A percentile compares a stretch with the other conserved stretches of the same genome.
phyloP scores from a whole-genome alignment of 2,888 invertebrate species.

The Drosophila robusta region DNA sequence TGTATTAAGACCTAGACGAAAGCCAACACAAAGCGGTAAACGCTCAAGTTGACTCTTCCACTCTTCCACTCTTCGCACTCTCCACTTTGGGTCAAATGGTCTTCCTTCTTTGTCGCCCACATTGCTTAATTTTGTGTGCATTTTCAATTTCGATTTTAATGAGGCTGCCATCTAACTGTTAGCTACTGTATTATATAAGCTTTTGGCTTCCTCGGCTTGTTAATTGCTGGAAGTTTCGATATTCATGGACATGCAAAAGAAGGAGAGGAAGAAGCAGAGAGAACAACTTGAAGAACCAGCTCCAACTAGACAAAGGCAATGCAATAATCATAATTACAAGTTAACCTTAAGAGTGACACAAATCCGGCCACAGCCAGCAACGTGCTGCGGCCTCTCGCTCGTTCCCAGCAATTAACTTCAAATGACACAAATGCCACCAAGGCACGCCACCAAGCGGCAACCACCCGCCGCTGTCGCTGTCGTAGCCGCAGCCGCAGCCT shows the following conservation, averaged over 20 bases:
- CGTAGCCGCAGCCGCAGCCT: conserved; percentile 23
- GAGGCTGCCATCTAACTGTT: conserved; percentile 49
- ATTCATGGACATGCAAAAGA: conserved; percentile 18
- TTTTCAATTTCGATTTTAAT: conserved; percentile 37
- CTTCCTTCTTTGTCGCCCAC: conserved; percentile 7
- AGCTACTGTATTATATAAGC: conserved; percentile 36
- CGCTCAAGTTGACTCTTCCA: conserved; percentile 25
- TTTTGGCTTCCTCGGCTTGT: conserved; percentile 44
- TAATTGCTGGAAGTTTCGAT: conserved; percentile 36
- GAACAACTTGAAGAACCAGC: conserved; percentile 50
- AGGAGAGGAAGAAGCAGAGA: conserved; percentile 9
- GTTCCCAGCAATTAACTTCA: conserved; percentile 80
- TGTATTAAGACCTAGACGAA: conserved; percentile 26
- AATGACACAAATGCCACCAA: conserved; percentile 80
- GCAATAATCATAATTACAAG: conserved; percentile 77
- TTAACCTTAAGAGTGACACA: conserved; percentile 81
- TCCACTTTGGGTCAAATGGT: conserved; percentile 21
- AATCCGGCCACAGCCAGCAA: conserved; percentile 59
- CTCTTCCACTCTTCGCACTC: conserved; percentile 11
- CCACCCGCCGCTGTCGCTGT: conserved; percentile 46
- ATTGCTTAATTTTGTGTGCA: conserved; percentile 9
- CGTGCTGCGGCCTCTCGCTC: conserved; percentile 53
- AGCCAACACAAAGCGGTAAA: conserved; percentile 32
- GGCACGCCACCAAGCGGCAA: conserved; percentile 64
- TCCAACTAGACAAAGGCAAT: conserved; percentile 52